Conservation (phyloP, 2,113 vertebrate species). For the Galemys pyrenaicus region DNA sequence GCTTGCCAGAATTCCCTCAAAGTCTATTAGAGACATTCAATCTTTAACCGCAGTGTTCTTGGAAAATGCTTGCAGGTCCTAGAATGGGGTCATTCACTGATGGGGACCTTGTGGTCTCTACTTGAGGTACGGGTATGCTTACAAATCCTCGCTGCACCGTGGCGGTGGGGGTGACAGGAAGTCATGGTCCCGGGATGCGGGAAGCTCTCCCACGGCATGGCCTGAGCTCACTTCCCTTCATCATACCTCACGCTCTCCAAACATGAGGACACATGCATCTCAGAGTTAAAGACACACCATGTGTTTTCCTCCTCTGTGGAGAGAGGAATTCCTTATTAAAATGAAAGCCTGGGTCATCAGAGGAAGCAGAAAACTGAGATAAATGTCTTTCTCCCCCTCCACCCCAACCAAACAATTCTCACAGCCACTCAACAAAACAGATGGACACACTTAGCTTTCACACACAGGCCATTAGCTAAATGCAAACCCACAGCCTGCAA, state of each 20-base stretch:
- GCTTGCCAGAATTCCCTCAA: constrained; percentile 1
- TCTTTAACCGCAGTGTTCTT: constrained; percentile 32
- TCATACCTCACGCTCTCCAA: constrained; percentile 62
- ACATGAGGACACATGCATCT: constrained; percentile 67
- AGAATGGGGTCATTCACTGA: not conserved
- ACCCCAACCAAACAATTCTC: constrained; percentile 16
- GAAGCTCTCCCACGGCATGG: constrained; percentile 69
- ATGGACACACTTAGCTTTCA: constrained; percentile 63
- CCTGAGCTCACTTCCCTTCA: constrained; percentile 72
- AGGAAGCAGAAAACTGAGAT: constrained; percentile 53
- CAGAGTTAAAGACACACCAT: constrained; percentile 44
- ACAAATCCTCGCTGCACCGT: not conserved
- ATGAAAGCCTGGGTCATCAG: constrained; percentile 69
- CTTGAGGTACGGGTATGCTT: constrained; percentile 35
- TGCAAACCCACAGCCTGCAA: not conserved
- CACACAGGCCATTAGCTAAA: constrained; percentile 26
- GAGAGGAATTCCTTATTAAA: constrained; percentile 67
- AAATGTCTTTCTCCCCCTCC: constrained; percentile 39
- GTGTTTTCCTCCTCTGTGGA: constrained; percentile 72
- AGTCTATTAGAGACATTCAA: not conserved
- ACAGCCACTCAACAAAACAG: constrained; percentile 35
- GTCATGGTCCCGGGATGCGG: not conserved
- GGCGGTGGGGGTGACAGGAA: constrained; percentile 61
- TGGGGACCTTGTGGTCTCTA: constrained; percentile 24
- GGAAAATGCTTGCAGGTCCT: not conserved